Conservation (phyloP, 2,113 vertebrate species). For the Catharus fuscescens region DNA sequence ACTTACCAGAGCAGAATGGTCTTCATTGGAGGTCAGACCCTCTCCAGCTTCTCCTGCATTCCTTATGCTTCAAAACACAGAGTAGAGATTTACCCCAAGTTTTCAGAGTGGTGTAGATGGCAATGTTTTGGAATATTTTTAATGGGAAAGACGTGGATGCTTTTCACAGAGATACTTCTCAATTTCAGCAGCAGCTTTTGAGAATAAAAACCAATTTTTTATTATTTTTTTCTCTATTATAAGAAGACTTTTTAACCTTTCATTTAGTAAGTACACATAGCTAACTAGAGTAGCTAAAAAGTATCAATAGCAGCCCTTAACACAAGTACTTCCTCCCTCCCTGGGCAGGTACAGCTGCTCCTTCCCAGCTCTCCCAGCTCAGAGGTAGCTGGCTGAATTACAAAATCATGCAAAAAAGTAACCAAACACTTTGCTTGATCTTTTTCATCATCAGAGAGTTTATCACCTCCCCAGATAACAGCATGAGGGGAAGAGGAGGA, state of each 20-base stretch:
- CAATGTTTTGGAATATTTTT: background rate
- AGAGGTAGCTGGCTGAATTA: background rate
- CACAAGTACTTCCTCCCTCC: background rate
- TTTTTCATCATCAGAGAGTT: background rate
- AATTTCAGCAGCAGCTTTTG: background rate
- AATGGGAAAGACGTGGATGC: background rate
- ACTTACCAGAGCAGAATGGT: background rate
- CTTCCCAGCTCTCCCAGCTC: background rate
- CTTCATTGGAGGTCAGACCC: background rate
- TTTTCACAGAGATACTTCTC: background rate
- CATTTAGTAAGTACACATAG: background rate
- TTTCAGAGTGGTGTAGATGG: background rate
- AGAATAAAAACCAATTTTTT: background rate
- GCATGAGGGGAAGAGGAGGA: background rate
- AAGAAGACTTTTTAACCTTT: background rate
- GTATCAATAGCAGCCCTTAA: background rate
- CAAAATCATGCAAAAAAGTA: rapidly evolving
- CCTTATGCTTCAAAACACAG: background rate
- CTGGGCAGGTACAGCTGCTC: background rate
- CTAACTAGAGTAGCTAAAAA: background rate
- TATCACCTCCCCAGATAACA: background rate
- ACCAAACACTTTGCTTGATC: background rate
- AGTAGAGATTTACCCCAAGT: background rate
- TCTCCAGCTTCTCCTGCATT: background rate
- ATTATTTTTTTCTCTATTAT: background rate